Percentiles rank a stretch among this genome's conserved stretches.
These are phyloP conservation scores for Holothuria scabra DNA, from an alignment of 53 echinoderm and acorn worm genomes.

Conservation along the genomic window DNA sequence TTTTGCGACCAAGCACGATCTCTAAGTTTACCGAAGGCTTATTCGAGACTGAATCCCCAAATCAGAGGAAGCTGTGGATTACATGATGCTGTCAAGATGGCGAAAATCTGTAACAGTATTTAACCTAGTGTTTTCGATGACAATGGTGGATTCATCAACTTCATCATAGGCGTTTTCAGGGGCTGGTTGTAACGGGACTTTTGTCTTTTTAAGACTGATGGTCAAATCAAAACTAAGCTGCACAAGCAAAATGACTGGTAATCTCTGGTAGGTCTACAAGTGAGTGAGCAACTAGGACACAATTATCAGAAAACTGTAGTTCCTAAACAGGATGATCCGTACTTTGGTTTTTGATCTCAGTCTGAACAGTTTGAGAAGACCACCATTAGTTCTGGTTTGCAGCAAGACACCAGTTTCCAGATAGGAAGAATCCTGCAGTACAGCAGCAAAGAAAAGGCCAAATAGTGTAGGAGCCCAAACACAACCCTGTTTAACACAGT, in stretches of 20 bases:
- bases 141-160: neutral
- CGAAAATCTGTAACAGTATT: no score
- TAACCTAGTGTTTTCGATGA: neutral
- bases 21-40: neutral
- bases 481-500: constrained; percentile 70
- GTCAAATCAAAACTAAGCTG: constrained; percentile 8
- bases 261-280: constrained; percentile 16
- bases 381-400: no score
- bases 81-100: no score
- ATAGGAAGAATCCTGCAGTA: constrained; percentile 30
- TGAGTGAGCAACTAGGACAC: constrained; percentile 38
- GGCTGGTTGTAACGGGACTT: constrained; percentile 27
- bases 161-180: neutral
- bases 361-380: no score
- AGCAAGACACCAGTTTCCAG: neutral
- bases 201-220: constrained; percentile 23
- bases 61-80: no score
- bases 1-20: neutral
- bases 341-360: no score
- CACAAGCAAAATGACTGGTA: constrained; percentile 15
- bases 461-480: constrained; percentile 66
- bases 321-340: neutral
- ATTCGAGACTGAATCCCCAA: no score
- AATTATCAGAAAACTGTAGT: constrained; percentile 46
- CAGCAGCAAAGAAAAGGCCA: no score